Conservation (phyloP, 2,113 vertebrate species). For the Hyaena hyaena region DNA sequence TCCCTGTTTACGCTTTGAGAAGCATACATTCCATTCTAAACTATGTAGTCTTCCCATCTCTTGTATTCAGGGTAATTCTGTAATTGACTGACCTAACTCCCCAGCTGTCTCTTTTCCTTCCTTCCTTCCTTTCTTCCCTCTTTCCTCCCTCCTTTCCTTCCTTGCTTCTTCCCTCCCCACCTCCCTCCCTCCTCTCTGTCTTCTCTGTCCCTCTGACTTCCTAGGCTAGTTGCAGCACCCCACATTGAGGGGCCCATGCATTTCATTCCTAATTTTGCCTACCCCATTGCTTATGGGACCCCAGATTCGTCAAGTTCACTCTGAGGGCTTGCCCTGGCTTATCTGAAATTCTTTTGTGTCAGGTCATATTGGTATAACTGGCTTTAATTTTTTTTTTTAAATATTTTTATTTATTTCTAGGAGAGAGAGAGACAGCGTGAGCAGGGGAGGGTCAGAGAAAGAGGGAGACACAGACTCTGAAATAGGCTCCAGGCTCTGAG, state of each 20-base stretch:
- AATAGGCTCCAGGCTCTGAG: too few relatives aligned
- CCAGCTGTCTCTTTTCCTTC: background rate
- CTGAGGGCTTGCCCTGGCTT: background rate
- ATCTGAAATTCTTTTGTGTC: background rate
- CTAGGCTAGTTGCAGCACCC: too few relatives aligned
- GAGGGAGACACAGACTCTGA: too few relatives aligned
- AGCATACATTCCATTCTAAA: background rate
- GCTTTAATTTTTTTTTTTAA: background rate
- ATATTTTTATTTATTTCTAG: too few relatives aligned
- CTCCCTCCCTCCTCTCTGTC: background rate
- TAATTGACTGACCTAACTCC: background rate
- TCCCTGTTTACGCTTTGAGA: background rate
- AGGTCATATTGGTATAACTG: background rate
- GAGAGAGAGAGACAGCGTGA: too few relatives aligned
- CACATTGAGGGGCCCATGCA: background rate
- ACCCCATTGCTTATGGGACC: background rate
- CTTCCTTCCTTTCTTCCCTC: background rate
- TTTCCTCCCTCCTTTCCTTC: too few relatives aligned
- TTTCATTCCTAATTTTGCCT: background rate
- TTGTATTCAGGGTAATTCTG: background rate
- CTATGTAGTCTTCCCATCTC: background rate
- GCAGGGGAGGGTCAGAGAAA: too few relatives aligned
- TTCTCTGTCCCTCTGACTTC: background rate
- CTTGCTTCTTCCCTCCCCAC: background rate
- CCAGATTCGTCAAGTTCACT: background rate